Evolutionary conservation across 2,113 vertebrate genomes (phyloP).

Genomic region (Oncorhynchus tshawytscha): DNA sequence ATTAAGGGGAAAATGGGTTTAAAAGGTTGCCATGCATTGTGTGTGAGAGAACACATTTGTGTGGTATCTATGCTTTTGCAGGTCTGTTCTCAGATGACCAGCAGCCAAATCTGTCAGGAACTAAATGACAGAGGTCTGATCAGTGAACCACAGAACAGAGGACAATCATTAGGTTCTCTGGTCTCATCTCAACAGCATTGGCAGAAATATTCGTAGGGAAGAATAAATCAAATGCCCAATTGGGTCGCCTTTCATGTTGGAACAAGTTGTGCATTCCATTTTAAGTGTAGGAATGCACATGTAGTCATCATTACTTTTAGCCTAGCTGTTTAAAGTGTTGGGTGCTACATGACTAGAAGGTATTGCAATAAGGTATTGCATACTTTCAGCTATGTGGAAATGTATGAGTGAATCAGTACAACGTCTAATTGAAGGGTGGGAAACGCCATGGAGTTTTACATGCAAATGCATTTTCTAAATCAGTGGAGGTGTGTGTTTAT

Average conservation of each 20-base stretch:
- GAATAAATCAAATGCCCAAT: background rate
- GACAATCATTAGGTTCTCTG: background rate
- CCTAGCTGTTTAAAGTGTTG: too few relatives aligned
- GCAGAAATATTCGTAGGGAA: background rate
- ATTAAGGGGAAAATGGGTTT: background rate
- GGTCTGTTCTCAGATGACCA: background rate
- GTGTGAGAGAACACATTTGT: background rate
- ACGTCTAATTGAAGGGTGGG: background rate
- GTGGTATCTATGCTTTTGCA: background rate
- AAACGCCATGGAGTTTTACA: background rate
- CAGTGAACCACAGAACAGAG: background rate
- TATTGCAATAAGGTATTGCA: too few relatives aligned
- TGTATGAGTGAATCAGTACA: background rate
- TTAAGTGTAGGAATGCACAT: too few relatives aligned
- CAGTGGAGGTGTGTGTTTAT: background rate
- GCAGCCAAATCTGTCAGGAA: background rate
- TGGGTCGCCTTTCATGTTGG: background rate
- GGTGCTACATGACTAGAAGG: background rate
- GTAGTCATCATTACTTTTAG: too few relatives aligned
- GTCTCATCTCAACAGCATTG: background rate
- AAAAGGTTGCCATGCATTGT: background rate
- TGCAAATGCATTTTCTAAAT: background rate
- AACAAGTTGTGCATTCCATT: too few relatives aligned
- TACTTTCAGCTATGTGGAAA: too few relatives aligned
- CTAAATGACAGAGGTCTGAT: constrained; percentile 2